Evolutionary conservation across 2,113 vertebrate genomes (phyloP).

Genomic region (Tachysurus vachellii): DNA sequence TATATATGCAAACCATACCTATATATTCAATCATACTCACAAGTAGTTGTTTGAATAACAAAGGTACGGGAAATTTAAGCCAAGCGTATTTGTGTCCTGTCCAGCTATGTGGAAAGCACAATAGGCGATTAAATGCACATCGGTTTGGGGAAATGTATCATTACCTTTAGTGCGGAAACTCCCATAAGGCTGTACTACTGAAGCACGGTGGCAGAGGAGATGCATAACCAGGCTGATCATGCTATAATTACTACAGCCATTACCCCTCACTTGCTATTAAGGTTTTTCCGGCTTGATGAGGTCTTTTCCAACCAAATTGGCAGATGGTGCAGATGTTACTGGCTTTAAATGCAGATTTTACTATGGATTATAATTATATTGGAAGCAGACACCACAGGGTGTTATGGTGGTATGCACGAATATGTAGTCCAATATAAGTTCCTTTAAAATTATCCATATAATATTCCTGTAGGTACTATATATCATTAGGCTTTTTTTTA

Average conservation of each 20-base stretch:
- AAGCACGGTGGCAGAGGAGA: background rate
- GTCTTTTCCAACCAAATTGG: background rate
- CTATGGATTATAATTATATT: background rate
- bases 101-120: background rate
- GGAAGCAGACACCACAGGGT: background rate
- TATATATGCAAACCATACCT: background rate
- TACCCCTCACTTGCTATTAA: conserved; percentile 23
- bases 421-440: background rate
- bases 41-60: background rate
- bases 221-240: conserved; percentile 31
- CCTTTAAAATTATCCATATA: background rate
- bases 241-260: conserved; percentile 18
- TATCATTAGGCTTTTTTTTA: too few species aligned
- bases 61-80: background rate
- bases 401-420: background rate
- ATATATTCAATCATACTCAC: background rate
- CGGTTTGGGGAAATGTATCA: conserved; percentile 46
- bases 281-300: conserved; percentile 7
- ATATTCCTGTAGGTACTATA: background rate
- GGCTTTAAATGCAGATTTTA: conserved; percentile 33
- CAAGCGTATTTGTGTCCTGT: background rate
- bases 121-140: conserved; percentile 38
- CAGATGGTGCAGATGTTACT: conserved; percentile 9
- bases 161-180: conserved; percentile 50
- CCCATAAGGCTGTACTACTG: conserved; percentile 50